A percentile compares a stretch with the other conserved stretches of the same genome.
These are phyloP conservation scores for Calephelis perditalis DNA, from an alignment of 2,888 invertebrate genomes.

Conservation along the genomic window DNA sequence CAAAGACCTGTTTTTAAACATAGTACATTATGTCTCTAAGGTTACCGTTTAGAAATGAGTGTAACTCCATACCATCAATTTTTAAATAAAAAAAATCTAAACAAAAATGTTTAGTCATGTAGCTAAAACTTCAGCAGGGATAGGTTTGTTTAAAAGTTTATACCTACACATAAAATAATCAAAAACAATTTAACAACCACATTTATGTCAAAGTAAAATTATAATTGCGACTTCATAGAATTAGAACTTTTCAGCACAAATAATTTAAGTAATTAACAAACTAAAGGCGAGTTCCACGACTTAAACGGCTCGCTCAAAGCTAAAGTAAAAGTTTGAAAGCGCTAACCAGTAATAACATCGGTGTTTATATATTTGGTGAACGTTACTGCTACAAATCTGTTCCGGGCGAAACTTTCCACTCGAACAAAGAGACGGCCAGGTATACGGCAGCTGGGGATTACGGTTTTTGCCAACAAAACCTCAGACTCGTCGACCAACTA, in stretches of 20 bases:
- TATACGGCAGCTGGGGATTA: conserved; percentile 66
- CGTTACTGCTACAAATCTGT: conserved; percentile 49
- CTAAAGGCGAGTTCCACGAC: conserved; percentile 20
- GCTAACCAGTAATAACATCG: conserved; percentile 33
- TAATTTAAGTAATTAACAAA: conserved; percentile 18
- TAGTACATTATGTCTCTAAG: too few relatives aligned
- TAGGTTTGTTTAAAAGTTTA: too few relatives aligned
- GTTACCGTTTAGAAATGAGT: too few relatives aligned
- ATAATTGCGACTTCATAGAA: background rate
- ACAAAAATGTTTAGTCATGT: too few relatives aligned
- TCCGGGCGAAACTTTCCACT: conserved; percentile 55
- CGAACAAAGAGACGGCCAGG: conserved; percentile 67
- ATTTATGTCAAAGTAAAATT: background rate
- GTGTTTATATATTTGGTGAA: conserved; percentile 35
- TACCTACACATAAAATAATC: too few relatives aligned
- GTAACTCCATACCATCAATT: too few relatives aligned
- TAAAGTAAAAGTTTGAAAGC: conserved; percentile 27
- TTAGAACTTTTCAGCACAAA: conserved; percentile 14
- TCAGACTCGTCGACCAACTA: conserved; percentile 38
- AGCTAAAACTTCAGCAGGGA: too few relatives aligned
- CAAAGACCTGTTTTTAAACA: too few relatives aligned
- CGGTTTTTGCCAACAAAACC: conserved; percentile 42
- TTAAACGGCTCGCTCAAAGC: conserved; percentile 24
- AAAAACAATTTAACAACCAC: background rate
- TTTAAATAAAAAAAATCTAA: too few relatives aligned